Evolutionary conservation across 2,797 vertebrate genomes (phyloP).

Genomic region (Darevskia mixta): DNA sequence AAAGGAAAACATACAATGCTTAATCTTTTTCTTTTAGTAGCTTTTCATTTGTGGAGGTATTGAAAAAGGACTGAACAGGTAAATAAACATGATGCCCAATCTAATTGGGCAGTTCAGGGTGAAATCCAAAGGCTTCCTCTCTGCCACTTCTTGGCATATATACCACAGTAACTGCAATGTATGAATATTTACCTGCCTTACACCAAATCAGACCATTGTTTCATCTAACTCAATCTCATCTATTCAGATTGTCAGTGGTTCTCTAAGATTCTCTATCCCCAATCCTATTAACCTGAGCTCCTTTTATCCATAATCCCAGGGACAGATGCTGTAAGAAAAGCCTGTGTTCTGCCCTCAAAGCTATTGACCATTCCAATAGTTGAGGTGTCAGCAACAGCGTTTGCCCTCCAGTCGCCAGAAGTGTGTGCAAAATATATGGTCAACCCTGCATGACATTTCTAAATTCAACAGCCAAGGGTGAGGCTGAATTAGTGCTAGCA

Average conservation of each 20-base stretch:
- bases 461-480: conserved; percentile 56
- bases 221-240: not conserved
- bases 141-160: conserved; percentile 7
- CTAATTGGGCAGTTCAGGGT: not conserved
- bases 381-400: conserved; percentile 45
- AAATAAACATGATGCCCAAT: conserved; percentile 10
- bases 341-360: no score
- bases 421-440: not conserved
- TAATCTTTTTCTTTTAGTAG: not conserved
- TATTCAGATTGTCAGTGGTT: not conserved
- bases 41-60: conserved; percentile 5
- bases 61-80: conserved; percentile 22
- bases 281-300: not conserved
- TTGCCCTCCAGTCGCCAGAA: conserved; percentile 38
- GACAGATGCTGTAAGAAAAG: not conserved
- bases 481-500: conserved; percentile 38
- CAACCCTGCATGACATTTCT: conserved; percentile 5
- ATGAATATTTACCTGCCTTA: not conserved
- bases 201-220: not conserved
- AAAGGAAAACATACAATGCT: not conserved
- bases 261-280: not conserved
- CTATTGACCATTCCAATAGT: not conserved
- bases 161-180: not conserved
- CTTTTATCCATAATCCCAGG: not conserved
- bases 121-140: conserved; percentile 18